Base-by-base conservation (phyloP, 2,888 invertebrate genomes). In the Coenonympha glycerion region DNA sequence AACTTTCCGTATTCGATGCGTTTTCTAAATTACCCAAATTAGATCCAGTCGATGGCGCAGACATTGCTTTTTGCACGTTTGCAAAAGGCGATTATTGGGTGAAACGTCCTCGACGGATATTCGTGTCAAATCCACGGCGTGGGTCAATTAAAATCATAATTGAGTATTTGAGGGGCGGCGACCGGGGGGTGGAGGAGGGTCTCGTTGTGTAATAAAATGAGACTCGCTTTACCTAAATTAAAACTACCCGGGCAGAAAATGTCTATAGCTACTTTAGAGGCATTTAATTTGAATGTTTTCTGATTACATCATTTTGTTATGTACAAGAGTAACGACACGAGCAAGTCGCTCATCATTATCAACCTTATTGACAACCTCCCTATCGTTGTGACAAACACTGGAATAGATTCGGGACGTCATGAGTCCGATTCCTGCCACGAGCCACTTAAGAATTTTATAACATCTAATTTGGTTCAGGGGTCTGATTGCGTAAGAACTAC, bases 141-240 rank as follows among this genome's bases (percentile, higher is more conserved):
- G 77, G 68, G 68, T 73, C 73, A 80, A 82, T 81, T 81, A 79
- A 80, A 80, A 80, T 76, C 70, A 73, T 79, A 82, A 82, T 82
- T 76, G 78, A 74, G 72, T 74, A 69, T 75, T 77, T 72, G n/a
- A n/a, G n/a, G n/a, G n/a, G n/a, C 64, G 71, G 59, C 58, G 61
- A 55, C 52, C 45, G 42, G 57, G 49, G 58, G 47, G 30, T 40
- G 54, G 41, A 53, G 49, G 55, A 44, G 57, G 56, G 58, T 55
- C 49, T 59, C 60, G 49, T 53, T 59, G 53, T 59, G 55, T 50
- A 54, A 56, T 58, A 53, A 54, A 62, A 57, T 61, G 58, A 56
- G 58, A 59, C 50, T 60, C 50, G 50, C 52, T 55, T 51, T 55
- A 19, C 50, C 48, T 33, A 44, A 33, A 33, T 44, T 44, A 44